These are phyloP conservation scores for Seriola dumerili DNA, from an alignment of 2,113 vertebrate species.

Conservation along the genomic window DNA sequence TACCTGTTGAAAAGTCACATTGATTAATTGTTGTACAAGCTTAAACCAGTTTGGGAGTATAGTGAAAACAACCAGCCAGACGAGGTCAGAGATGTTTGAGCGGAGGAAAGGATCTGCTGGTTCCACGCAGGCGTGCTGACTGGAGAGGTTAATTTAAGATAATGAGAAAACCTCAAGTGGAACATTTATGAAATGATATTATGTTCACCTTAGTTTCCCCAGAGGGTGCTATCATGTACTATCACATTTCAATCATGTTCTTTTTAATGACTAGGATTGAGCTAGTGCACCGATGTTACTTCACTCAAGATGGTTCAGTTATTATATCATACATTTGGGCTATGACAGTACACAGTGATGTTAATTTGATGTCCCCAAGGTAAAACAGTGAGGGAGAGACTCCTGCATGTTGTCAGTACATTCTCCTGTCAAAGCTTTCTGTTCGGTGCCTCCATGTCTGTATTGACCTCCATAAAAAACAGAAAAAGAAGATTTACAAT, in stretches of 20 bases:
- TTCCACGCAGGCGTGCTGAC: slow-evolving; percentile 42
- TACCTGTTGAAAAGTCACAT: background rate
- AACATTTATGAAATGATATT: slow-evolving; percentile 75
- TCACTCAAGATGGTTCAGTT: slow-evolving; percentile 23
- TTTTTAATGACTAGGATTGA: slow-evolving; percentile 61
- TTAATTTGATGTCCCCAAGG: slow-evolving; percentile 3
- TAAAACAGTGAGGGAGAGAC: background rate
- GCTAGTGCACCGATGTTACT: background rate
- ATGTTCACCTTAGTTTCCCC: slow-evolving; percentile 61
- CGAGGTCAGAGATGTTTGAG: slow-evolving; percentile 48
- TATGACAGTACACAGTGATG: background rate
- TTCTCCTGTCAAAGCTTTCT: slow-evolving; percentile 16
- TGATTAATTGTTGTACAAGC: background rate
- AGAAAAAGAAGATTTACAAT: background rate
- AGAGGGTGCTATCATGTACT: slow-evolving; percentile 53
- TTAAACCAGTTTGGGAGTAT: background rate
- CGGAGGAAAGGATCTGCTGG: slow-evolving; percentile 38
- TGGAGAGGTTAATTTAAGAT: slow-evolving; percentile 73
- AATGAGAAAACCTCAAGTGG: slow-evolving; percentile 80
- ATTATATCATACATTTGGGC: slow-evolving; percentile 12
- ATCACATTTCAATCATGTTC: slow-evolving; percentile 72
- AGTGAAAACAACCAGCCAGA: slow-evolving; percentile 14
- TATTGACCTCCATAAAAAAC: slow-evolving; percentile 8
- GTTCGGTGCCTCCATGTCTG: slow-evolving; percentile 20
- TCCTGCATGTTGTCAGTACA: background rate